Evolutionary conservation across 92 coral and sea anemone genomes (phyloP).

Genomic region (Bergia sp.): DNA sequence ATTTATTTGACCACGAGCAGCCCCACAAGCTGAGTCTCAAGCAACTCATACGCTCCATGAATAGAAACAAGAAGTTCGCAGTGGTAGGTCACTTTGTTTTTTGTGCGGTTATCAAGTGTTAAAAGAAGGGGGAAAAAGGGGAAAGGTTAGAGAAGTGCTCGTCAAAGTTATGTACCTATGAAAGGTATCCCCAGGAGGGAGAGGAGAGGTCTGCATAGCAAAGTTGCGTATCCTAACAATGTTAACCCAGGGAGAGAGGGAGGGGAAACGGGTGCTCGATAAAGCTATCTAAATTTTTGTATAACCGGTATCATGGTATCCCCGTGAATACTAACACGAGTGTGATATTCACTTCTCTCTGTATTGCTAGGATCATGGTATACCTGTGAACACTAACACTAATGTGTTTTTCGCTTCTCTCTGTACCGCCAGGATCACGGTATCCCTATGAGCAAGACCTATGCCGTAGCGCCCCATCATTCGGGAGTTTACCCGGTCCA

Average conservation of each 20-base stretch:
- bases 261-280: too few species aligned
- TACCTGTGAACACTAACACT: background rate
- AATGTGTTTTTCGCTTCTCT: too few species aligned
- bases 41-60: slow-evolving; percentile 76
- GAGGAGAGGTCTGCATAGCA: background rate
- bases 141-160: background rate
- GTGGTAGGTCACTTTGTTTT: slow-evolving; percentile 54
- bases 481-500: slow-evolving; percentile 99
- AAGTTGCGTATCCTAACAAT: too few species aligned
- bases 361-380: background rate
- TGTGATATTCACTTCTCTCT: too few species aligned
- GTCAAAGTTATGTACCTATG: background rate
- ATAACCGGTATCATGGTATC: background rate
- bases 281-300: too few species aligned
- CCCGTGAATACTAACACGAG: background rate
- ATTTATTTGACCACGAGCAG: slow-evolving; percentile 93
- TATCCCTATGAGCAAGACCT: slow-evolving; percentile 78
- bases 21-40: slow-evolving; percentile 80
- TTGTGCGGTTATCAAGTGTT: background rate
- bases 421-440: slow-evolving; percentile 73
- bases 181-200: background rate
- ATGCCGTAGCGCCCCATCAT: slow-evolving; percentile 94
- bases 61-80: slow-evolving; percentile 83
- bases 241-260: background rate
- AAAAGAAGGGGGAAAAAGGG: background rate